Percentiles rank a stretch among this genome's conserved stretches.
phyloP scores from a whole-genome alignment of 2,888 invertebrate species.

The Zootermopsis nevadensis region DNA sequence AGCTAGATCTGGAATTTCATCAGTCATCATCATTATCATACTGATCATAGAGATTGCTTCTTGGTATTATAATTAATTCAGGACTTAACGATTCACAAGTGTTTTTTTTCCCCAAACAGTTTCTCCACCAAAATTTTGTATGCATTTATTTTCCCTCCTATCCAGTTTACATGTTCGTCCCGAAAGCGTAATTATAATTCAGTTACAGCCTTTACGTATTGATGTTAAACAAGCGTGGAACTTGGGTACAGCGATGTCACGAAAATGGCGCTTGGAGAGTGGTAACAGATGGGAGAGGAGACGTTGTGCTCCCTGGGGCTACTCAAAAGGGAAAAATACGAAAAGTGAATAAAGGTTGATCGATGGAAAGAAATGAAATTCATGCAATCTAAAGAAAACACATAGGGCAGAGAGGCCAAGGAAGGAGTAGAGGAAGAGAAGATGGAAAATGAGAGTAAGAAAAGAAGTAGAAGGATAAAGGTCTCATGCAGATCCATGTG shows the following conservation, averaged over 20 bases:
- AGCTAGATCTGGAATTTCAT: too few relatives aligned
- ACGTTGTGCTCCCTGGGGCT: not conserved
- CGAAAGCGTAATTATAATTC: too few relatives aligned
- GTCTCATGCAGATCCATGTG: slow-evolving; percentile 21
- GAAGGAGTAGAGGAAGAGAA: not conserved
- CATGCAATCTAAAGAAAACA: slow-evolving; percentile 34
- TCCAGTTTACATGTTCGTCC: too few relatives aligned
- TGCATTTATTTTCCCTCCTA: too few relatives aligned
- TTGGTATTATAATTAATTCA: too few relatives aligned
- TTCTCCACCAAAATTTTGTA: too few relatives aligned
- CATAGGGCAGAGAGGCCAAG: not conserved
- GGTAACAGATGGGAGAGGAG: not conserved
- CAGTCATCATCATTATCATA: too few relatives aligned
- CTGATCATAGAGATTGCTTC: too few relatives aligned
- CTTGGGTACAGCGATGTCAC: not conserved
- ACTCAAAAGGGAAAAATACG: slow-evolving; percentile 3
- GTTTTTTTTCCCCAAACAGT: too few relatives aligned
- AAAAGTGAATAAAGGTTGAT: slow-evolving; percentile 39
- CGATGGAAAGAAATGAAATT: slow-evolving; percentile 29
- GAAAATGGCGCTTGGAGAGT: not conserved
- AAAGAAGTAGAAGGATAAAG: not conserved
- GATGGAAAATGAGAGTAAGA: not conserved
- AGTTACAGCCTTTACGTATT: not conserved
- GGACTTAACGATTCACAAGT: too few relatives aligned
- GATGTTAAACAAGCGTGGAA: not conserved